A percentile compares a stretch with the other conserved stretches of the same genome.
phyloP scores from a whole-genome alignment of 2,113 vertebrate species.

The Anarhynchus alexandrinus region DNA sequence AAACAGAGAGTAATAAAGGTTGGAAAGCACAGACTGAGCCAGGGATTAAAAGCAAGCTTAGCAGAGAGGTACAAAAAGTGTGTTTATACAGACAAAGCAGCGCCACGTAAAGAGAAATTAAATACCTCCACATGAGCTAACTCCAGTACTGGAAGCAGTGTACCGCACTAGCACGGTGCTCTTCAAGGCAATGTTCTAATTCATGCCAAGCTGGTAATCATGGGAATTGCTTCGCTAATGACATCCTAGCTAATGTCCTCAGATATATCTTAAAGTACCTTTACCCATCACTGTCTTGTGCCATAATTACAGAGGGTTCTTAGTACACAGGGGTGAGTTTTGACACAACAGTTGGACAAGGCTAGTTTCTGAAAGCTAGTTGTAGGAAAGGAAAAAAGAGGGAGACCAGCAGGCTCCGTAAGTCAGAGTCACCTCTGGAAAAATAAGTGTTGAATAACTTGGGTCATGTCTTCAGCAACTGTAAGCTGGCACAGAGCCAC shows the following conservation, averaged over 20 bases:
- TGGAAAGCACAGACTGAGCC: background rate
- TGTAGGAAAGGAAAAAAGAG: background rate
- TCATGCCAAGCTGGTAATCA: background rate
- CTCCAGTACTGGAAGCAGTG: background rate
- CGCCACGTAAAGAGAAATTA: background rate
- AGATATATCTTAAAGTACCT: background rate
- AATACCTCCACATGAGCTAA: background rate
- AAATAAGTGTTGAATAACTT: background rate
- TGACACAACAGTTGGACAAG: background rate
- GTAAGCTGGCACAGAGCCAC: background rate
- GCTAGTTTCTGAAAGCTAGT: background rate
- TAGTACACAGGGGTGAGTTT: background rate
- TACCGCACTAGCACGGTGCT: background rate
- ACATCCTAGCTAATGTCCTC: background rate
- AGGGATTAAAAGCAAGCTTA: background rate
- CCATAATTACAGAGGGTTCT: background rate
- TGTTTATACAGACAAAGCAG: background rate
- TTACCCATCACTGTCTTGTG: too few species aligned
- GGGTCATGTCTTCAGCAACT: background rate
- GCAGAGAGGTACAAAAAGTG: background rate
- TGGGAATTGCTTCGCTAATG: rapidly evolving
- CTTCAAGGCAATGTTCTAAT: background rate
- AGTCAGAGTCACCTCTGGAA: background rate
- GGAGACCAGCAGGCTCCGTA: background rate
- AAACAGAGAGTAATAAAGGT: background rate